Base-by-base conservation (phyloP, 2,113 vertebrate genomes). In the Brachypteracias leptosomus region DNA sequence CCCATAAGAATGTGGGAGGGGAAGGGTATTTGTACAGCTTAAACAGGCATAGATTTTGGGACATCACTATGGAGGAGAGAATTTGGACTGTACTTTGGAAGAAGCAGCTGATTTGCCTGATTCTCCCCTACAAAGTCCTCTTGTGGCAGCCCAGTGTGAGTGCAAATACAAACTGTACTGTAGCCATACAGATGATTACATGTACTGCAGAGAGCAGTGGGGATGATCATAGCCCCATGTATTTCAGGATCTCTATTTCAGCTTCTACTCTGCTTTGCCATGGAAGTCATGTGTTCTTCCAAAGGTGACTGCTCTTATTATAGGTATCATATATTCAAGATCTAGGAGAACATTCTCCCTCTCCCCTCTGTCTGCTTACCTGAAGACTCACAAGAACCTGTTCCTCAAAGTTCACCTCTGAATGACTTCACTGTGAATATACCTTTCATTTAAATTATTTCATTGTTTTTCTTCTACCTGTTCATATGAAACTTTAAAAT, bases 221-320 rank as follows among this genome's bases (percentile, higher is more conserved):
- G 5, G 7, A 22, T 1, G 5, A 21, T 28, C 29, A 49, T 25
- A 57, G 7, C 26, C 28, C 62, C 16, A 1, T 5, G 3, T n/a
- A n/a, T 46, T 62, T 47, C 67, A 36, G 35, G 19, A 26, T 22
- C 36, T 62, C 57, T 63, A 2, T 38, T 83, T 67, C 62, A 52
- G 47, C 13, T 49, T 83, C 62, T 57, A 7, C 22, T 35, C 0
- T 26, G 46, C 28, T 73, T 79, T 79, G 67, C 31, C 61, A 24
- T n/a, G 21, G 31, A 47, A 82, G 21, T 12, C 13, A 63, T 51
- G 3, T 19, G 22, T 17, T 54, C 59, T 70, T 49, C 25, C 25
- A 66, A 29, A 80, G 24, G 17, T 61, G 38, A 33, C 40, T 58
- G 38, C 28, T 84, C 8, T 24, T 73, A 49, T 24, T 36, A n/a